Evolutionary conservation across 2,797 vertebrate genomes (phyloP).

Genomic region (Salmo trutta): DNA sequence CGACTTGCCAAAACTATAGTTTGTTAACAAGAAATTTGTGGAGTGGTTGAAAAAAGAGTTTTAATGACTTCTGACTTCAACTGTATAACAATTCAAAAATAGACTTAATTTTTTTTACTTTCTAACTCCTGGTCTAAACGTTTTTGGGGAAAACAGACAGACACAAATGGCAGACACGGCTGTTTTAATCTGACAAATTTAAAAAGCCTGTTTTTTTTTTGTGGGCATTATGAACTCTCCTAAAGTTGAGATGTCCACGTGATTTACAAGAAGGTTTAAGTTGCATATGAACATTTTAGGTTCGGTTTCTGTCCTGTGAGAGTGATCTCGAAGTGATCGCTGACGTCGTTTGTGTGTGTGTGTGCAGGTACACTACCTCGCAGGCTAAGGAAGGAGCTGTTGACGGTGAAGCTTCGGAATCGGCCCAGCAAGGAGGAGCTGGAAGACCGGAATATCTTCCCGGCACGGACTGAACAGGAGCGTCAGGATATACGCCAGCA

Average conservation of each 20-base stretch:
- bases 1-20: too few relatives aligned
- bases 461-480: slow-evolving; percentile 90
- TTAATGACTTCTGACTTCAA: too few relatives aligned
- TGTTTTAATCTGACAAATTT: neutral
- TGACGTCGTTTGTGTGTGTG: slow-evolving; percentile 3
- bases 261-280: neutral
- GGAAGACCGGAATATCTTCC: slow-evolving; percentile 97
- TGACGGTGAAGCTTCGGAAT: slow-evolving; percentile 93
- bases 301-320: neutral
- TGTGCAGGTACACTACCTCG: slow-evolving; percentile 92
- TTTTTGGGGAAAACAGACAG: too few relatives aligned
- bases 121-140: too few relatives aligned
- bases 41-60: too few relatives aligned
- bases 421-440: slow-evolving; percentile 95
- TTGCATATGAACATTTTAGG: neutral
- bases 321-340: neutral
- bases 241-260: neutral
- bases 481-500: slow-evolving; percentile 95
- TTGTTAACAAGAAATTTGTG: too few relatives aligned
- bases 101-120: too few relatives aligned
- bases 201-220: neutral
- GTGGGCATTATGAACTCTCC: neutral
- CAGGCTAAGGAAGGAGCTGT: slow-evolving; percentile 93
- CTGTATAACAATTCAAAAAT: too few relatives aligned
- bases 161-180: too few relatives aligned